These are phyloP conservation scores for Dunckerocampus dactyliophorus DNA, from an alignment of 2,113 vertebrate genomes.

Conservation along the genomic window DNA sequence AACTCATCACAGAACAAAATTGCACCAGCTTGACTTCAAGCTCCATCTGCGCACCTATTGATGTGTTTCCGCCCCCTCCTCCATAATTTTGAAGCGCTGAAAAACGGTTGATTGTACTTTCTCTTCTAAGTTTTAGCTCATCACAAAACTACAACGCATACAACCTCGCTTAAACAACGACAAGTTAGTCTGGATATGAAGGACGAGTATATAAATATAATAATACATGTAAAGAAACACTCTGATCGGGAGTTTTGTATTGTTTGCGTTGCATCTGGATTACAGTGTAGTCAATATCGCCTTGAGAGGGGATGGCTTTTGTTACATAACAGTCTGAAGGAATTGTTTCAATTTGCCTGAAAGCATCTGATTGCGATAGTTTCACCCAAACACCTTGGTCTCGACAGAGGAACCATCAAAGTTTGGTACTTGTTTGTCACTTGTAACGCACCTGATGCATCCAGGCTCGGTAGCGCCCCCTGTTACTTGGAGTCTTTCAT, in stretches of 20 bases:
- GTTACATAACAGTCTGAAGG: constrained; percentile 2
- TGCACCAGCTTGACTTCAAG: constrained; percentile 11
- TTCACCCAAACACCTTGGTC: background rate
- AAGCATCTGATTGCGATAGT: background rate
- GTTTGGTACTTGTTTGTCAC: constrained; percentile 11
- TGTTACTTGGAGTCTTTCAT: constrained; percentile 36
- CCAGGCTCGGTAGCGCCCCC: constrained; percentile 14
- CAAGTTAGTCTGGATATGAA: background rate
- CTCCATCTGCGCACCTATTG: constrained; percentile 30
- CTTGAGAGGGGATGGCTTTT: constrained; percentile 18
- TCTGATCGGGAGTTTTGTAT: background rate
- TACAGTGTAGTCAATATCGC: constrained; percentile 5
- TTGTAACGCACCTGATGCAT: too few species aligned
- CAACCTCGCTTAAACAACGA: background rate
- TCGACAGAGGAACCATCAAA: background rate
- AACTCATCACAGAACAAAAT: background rate
- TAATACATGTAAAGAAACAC: background rate
- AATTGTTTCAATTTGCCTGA: background rate
- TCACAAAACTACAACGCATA: too few species aligned
- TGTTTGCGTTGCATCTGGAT: background rate
- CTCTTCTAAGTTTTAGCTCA: too few species aligned
- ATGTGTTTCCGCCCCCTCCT: too few species aligned
- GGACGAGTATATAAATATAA: background rate
- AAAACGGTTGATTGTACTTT: too few species aligned
- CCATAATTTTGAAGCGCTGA: too few species aligned